Conservation (phyloP, 2,888 invertebrate species). For the Conus canariensis region DNA sequence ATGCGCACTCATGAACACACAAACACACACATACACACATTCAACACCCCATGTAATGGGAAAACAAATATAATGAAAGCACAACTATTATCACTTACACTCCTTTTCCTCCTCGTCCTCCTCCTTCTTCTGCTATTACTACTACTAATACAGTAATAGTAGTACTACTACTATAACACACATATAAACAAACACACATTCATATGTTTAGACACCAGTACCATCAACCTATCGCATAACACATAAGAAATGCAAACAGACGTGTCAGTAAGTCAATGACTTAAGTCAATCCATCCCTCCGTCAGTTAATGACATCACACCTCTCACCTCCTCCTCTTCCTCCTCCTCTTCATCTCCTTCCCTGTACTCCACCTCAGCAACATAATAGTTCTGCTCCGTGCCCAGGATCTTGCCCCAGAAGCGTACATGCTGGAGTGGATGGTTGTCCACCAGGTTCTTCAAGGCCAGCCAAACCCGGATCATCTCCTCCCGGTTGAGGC, state of each 20-base stretch:
- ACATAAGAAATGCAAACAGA: neutral
- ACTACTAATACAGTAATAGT: no score
- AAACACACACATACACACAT: neutral
- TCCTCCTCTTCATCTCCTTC: slow-evolving; percentile 86
- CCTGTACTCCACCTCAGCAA: slow-evolving; percentile 88
- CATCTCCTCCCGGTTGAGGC: slow-evolving; percentile 87
- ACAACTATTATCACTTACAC: no score
- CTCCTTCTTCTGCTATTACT: no score
- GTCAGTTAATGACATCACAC: neutral
- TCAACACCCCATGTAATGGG: neutral
- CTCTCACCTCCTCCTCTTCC: slow-evolving; percentile 78
- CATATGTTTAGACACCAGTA: neutral
- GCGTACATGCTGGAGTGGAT: slow-evolving; percentile 79
- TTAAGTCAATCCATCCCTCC: neutral
- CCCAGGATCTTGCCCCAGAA: slow-evolving; percentile 95
- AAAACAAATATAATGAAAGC: no score
- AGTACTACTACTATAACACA: neutral
- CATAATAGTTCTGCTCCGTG: slow-evolving; percentile 87
- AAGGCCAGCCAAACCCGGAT: slow-evolving; percentile 88
- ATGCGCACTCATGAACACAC: neutral
- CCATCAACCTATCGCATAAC: neutral
- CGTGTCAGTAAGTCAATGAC: no score
- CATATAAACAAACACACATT: neutral
- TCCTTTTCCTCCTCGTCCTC: no score
- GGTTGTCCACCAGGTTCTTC: slow-evolving; percentile 82